phyloP scores from a whole-genome alignment of 2,888 invertebrate genomes.

The Camptogramma bilineatum region DNA sequence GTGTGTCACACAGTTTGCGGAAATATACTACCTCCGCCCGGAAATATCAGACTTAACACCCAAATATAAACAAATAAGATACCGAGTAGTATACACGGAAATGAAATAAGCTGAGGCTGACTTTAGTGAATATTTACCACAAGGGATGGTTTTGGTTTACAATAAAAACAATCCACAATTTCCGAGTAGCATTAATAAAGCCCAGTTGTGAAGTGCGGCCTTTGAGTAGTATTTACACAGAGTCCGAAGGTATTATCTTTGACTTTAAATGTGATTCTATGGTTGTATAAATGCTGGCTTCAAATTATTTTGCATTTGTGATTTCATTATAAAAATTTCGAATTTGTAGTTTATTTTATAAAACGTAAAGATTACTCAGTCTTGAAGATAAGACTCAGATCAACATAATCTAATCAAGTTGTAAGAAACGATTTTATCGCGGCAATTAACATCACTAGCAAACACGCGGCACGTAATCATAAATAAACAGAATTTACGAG shows the following conservation, averaged over 20 bases:
- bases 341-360: constrained; percentile 1
- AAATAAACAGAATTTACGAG: constrained; percentile 12
- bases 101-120: constrained; percentile 55
- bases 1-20: constrained; percentile 51
- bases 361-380: constrained; percentile 1
- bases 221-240: constrained; percentile 36
- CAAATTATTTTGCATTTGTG: constrained; percentile 20
- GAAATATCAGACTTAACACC: constrained; percentile 34
- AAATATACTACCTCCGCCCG: constrained; percentile 47
- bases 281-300: constrained; percentile 17
- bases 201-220: constrained; percentile 23
- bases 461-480: background rate
- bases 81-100: constrained; percentile 52
- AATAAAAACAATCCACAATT: constrained; percentile 32
- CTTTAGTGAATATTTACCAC: constrained; percentile 22
- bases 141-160: constrained; percentile 23
- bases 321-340: constrained; percentile 1
- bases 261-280: constrained; percentile 37
- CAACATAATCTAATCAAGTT: background rate
- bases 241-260: constrained; percentile 44
- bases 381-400: background rate
- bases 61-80: constrained; percentile 23
- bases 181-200: constrained; percentile 18
- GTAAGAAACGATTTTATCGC: background rate
- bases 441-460: background rate